A percentile compares a stretch with the other conserved stretches of the same genome.
These are phyloP conservation scores for Rhyacophila evoluta DNA, from an alignment of 2,888 invertebrate species.

Conservation along the genomic window DNA sequence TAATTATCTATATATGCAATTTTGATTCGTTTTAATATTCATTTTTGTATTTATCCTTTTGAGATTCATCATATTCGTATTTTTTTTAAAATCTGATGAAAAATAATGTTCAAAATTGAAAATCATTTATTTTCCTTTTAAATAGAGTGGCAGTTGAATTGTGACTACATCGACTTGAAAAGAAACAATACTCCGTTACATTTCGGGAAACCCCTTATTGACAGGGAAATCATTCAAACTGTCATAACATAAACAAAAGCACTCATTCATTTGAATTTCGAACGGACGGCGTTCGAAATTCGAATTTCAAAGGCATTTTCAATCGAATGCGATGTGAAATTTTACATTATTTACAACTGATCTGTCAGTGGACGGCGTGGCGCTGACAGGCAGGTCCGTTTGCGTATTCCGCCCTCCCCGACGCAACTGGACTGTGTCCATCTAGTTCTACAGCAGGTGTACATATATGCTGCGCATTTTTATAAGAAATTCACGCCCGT, in stretches of 20 bases:
- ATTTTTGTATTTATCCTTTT: no score
- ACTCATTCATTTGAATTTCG: slow-evolving; percentile 31
- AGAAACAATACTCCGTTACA: background rate
- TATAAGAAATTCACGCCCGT: no score
- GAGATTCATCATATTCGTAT: no score
- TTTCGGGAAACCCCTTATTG: slow-evolving; percentile 8
- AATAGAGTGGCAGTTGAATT: background rate
- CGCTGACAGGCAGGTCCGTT: slow-evolving; percentile 34
- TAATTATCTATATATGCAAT: no score
- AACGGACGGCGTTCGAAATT: background rate
- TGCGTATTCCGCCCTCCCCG: slow-evolving; percentile 6
- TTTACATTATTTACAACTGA: slow-evolving; percentile 49
- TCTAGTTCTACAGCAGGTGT: slow-evolving; percentile 19
- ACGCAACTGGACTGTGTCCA: slow-evolving; percentile 19
- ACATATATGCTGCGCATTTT: background rate
- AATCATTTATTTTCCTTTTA: no score
- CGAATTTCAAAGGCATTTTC: slow-evolving; percentile 25
- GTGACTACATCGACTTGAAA: background rate
- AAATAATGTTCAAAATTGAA: no score
- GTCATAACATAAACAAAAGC: slow-evolving; percentile 20
- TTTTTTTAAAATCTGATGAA: no score
- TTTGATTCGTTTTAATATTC: no score
- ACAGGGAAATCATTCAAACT: slow-evolving; percentile 14
- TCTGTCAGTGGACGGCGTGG: slow-evolving; percentile 42
- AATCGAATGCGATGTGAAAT: slow-evolving; percentile 34